phyloP scores from a whole-genome alignment of 2,888 invertebrate genomes.

The Synanthedon tipuliformis region DNA sequence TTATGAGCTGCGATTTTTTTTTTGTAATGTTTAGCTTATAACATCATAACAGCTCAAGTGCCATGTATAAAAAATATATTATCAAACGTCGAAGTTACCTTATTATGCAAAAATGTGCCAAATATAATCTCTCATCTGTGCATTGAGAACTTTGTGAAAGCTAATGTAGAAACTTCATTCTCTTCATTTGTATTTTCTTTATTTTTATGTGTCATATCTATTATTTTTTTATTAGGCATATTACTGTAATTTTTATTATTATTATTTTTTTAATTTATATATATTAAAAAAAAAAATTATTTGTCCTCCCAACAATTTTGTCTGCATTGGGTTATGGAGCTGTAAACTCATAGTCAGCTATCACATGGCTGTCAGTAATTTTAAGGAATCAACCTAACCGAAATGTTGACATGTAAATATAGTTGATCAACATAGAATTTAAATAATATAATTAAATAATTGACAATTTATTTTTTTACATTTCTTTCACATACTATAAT shows the following conservation, averaged over 20 bases:
- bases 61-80: too few species aligned
- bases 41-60: too few species aligned
- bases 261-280: neutral
- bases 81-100: neutral
- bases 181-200: too few species aligned
- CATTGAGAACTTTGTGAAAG: too few species aligned
- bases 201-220: too few species aligned
- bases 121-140: neutral
- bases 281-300: slow-evolving; percentile 7
- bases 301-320: slow-evolving; percentile 33
- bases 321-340: slow-evolving; percentile 56
- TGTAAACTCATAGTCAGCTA: slow-evolving; percentile 66
- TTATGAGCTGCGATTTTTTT: too few species aligned
- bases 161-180: too few species aligned
- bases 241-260: too few species aligned
- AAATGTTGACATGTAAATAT: slow-evolving; percentile 69
- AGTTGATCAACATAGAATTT: slow-evolving; percentile 65
- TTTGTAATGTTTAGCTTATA: too few species aligned
- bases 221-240: too few species aligned
- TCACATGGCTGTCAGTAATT: slow-evolving; percentile 71
- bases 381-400: slow-evolving; percentile 61
- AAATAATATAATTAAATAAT: slow-evolving; percentile 57
- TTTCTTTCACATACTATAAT: slow-evolving; percentile 51
- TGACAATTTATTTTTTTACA: slow-evolving; percentile 68
- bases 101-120: neutral